phyloP scores from a whole-genome alignment of 2,113 vertebrate genomes.

The Rynchops niger region DNA sequence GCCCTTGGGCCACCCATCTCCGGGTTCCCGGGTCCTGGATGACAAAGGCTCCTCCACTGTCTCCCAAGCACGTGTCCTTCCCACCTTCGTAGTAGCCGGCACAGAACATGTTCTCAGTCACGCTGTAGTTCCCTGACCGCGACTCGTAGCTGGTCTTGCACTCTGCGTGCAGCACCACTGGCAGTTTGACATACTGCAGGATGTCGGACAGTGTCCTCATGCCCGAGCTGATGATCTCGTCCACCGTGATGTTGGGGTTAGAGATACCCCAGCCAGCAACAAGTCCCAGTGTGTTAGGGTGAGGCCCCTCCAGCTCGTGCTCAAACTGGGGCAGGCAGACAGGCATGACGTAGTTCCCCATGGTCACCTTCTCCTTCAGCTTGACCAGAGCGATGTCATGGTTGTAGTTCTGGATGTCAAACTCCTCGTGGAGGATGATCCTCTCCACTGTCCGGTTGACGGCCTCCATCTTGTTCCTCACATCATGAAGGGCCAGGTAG shows the following conservation, averaged over 20 bases:
- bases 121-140: constrained; percentile 87
- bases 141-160: constrained; percentile 91
- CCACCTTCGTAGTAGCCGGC: constrained; percentile 92
- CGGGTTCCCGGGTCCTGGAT: constrained; percentile 77
- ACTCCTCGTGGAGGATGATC: constrained; percentile 88
- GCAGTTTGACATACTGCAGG: constrained; percentile 94
- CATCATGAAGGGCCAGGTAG: constrained; percentile 84
- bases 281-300: constrained; percentile 84
- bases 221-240: constrained; percentile 74
- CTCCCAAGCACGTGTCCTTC: constrained; percentile 92
- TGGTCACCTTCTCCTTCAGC: constrained; percentile 79
- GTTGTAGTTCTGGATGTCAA: constrained; percentile 91
- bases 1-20: constrained; percentile 88
- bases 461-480: constrained; percentile 77
- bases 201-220: constrained; percentile 80
- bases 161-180: constrained; percentile 87
- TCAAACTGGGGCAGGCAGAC: constrained; percentile 81
- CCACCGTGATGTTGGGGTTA: constrained; percentile 80
- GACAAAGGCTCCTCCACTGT: constrained; percentile 92
- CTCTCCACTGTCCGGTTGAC: constrained; percentile 79
- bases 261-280: constrained; percentile 97
- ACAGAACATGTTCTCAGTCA: constrained; percentile 97
- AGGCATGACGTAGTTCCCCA: constrained; percentile 79
- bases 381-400: constrained; percentile 92
- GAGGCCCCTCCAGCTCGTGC: constrained; percentile 69